phyloP scores from a whole-genome alignment of 2,888 invertebrate species.

The Callosobruchus maculatus region DNA sequence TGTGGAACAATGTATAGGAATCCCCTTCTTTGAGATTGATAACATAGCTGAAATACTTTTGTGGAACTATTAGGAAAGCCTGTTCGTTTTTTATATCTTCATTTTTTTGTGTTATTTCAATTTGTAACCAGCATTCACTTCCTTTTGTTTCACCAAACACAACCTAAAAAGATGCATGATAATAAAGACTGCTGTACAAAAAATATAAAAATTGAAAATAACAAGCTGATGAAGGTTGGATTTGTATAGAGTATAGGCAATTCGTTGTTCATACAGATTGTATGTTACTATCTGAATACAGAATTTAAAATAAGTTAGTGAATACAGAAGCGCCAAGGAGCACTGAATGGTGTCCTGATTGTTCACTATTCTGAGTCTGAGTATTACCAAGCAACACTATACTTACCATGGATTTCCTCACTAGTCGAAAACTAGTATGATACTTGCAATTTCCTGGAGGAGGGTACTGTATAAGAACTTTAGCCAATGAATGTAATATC shows the following conservation, averaged over 20 bases:
- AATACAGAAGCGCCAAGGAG: too few species aligned
- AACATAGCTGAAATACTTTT: conserved; percentile 2
- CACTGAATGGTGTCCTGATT: too few species aligned
- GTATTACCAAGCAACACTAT: too few species aligned
- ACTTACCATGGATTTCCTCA: conserved; percentile 14
- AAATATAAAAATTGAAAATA: too few species aligned
- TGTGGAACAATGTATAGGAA: conserved; percentile 7
- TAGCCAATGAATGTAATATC: background rate
- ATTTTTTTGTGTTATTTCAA: background rate
- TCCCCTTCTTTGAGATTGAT: conserved; percentile 4
- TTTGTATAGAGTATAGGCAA: too few species aligned
- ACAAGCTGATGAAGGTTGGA: too few species aligned
- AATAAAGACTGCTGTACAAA: background rate
- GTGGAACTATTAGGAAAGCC: conserved; percentile 10
- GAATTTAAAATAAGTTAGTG: background rate
- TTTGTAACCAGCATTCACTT: conserved; percentile 10
- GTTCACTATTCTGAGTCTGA: too few species aligned
- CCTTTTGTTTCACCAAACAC: conserved; percentile 6
- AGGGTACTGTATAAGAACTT: background rate
- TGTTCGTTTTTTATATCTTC: background rate
- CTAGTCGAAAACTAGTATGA: conserved; percentile 5
- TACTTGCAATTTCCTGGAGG: background rate
- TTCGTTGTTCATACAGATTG: too few species aligned
- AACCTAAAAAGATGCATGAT: conserved; percentile 2
- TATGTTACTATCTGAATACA: too few species aligned